These are phyloP conservation scores for Odontocerum albicorne DNA, from an alignment of 2,888 invertebrate genomes.

Conservation along the genomic window DNA sequence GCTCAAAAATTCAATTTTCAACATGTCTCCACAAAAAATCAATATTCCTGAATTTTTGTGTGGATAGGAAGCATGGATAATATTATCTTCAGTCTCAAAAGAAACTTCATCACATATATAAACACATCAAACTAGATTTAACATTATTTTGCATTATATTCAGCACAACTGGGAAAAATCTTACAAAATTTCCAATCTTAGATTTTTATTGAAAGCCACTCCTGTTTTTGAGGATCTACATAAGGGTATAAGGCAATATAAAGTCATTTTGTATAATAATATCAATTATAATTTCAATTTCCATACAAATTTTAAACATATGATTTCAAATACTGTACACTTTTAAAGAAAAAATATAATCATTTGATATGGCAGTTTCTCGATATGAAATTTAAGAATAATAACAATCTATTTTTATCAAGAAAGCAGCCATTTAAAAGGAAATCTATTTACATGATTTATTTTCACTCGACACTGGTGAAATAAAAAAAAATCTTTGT, in stretches of 20 bases:
- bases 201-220: no score
- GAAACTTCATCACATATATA: no score
- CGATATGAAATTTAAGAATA: conserved; percentile 58
- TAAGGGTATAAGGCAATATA: conserved; percentile 18
- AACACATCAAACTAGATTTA: no score
- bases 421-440: conserved; percentile 40
- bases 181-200: no score
- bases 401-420: conserved; percentile 36
- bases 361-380: conserved; percentile 70
- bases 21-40: no score
- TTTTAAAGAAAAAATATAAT: conserved; percentile 52
- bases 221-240: not conserved
- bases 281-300: conserved; percentile 52
- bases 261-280: conserved; percentile 34
- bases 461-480: conserved; percentile 44
- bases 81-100: no score
- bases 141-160: no score
- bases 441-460: conserved; percentile 42
- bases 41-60: no score
- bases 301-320: conserved; percentile 84
- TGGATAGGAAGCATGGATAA: no score
- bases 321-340: conserved; percentile 80
- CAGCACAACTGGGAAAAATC: no score
- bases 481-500: no score
- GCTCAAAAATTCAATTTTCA: no score